Conservation (phyloP, 2,888 invertebrate genomes). For the Drosophila prolongata region DNA sequence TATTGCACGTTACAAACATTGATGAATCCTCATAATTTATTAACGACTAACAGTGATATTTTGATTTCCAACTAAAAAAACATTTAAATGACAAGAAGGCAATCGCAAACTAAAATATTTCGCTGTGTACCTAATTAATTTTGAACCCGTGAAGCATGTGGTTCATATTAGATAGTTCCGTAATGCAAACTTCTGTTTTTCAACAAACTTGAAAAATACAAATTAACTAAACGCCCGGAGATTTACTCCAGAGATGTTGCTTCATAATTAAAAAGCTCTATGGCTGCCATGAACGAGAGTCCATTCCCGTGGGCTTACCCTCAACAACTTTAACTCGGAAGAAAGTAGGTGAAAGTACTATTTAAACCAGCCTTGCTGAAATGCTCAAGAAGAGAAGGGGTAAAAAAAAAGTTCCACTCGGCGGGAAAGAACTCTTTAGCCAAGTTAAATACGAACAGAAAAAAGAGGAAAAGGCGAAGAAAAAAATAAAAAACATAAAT, state of each 20-base stretch:
- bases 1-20: too few relatives aligned
- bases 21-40: too few relatives aligned
- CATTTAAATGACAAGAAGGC: too few relatives aligned
- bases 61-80: too few relatives aligned
- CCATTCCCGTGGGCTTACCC: conserved; percentile 32
- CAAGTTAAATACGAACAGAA: conserved; percentile 58
- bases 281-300: conserved; percentile 11
- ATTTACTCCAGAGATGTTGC: conserved; percentile 25
- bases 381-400: conserved; percentile 21
- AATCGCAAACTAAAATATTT: neutral
- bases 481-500: conserved; percentile 12
- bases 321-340: conserved; percentile 45
- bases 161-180: neutral
- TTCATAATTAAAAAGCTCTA: conserved; percentile 48
- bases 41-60: too few relatives aligned
- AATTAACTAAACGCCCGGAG: conserved; percentile 69
- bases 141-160: conserved; percentile 1
- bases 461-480: conserved; percentile 12
- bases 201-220: conserved; percentile 53
- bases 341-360: conserved; percentile 68
- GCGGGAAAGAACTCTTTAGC: conserved; percentile 20
- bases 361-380: conserved; percentile 66
- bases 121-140: neutral
- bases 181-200: conserved; percentile 18
- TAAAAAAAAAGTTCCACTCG: conserved; percentile 12